Evolutionary conservation across 2,888 invertebrate genomes (phyloP).

Genomic region (Pachydiplax longipennis): DNA sequence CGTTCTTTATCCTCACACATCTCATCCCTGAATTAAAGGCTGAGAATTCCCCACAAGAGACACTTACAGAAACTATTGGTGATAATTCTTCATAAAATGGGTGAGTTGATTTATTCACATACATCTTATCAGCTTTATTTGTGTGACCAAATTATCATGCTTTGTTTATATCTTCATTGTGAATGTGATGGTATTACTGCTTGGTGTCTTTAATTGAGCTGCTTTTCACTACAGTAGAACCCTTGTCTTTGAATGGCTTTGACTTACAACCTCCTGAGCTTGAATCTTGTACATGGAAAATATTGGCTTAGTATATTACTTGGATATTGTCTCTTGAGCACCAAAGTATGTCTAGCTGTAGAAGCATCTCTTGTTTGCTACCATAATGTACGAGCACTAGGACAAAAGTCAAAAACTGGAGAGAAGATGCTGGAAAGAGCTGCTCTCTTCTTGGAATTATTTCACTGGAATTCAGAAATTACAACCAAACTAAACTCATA

Average conservation of each 20-base stretch:
- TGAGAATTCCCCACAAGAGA: conserved; percentile 20
- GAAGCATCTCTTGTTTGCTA: too few relatives aligned
- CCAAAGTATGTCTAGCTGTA: too few relatives aligned
- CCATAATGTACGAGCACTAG: too few relatives aligned
- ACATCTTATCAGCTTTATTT: neutral
- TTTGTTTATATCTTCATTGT: neutral
- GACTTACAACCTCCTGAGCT: neutral
- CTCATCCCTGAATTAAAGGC: conserved; percentile 61
- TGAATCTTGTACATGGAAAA: too few relatives aligned
- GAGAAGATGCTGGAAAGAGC: too few relatives aligned
- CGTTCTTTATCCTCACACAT: conserved; percentile 67
- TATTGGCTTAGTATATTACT: too few relatives aligned
- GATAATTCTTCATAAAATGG: conserved; percentile 6
- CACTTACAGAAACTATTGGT: neutral
- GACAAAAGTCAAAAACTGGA: too few relatives aligned
- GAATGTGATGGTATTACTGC: neutral
- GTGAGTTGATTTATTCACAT: neutral
- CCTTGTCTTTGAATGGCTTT: too few relatives aligned
- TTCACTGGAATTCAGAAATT: too few relatives aligned
- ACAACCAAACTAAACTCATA: too few relatives aligned
- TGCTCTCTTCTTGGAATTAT: too few relatives aligned
- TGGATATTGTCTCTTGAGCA: too few relatives aligned
- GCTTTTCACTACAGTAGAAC: neutral
- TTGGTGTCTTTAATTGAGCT: neutral
- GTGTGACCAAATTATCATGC: neutral